Conservation (phyloP, 1,140 invertebrate species). For the Pseudomyrmex pallidus region DNA sequence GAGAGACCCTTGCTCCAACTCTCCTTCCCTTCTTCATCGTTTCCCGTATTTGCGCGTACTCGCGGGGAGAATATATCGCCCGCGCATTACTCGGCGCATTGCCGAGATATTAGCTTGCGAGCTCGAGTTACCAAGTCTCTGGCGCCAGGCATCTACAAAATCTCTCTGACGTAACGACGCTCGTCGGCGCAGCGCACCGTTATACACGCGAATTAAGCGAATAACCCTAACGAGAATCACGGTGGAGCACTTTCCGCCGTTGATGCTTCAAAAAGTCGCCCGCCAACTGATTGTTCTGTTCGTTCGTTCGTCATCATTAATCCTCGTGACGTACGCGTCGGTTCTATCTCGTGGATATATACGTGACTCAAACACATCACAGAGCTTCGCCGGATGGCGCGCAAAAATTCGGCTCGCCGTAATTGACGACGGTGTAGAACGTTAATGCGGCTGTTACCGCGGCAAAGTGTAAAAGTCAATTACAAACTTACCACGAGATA, state of each 20-base stretch:
- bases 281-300: conserved; percentile 56
- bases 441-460: conserved; percentile 32
- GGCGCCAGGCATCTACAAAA: conserved; percentile 66
- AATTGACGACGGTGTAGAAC: conserved; percentile 30
- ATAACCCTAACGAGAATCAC: conserved; percentile 39
- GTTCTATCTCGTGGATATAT: conserved; percentile 9
- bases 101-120: conserved; percentile 64
- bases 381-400: not conserved
- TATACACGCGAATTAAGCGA: conserved; percentile 57
- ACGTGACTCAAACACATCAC: conserved; percentile 22
- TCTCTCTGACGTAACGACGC: conserved; percentile 60
- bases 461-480: conserved; percentile 44
- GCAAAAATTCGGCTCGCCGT: conserved; percentile 37
- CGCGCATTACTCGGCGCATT: conserved; percentile 51
- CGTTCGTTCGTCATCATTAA: conserved; percentile 56
- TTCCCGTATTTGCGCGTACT: conserved; percentile 19
- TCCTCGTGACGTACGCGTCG: conserved; percentile 31
- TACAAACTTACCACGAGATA: conserved; percentile 18
- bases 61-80: conserved; percentile 53
- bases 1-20: conserved; percentile 23
- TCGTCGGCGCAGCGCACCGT: conserved; percentile 48
- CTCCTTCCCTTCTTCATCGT: not conserved
- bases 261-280: conserved; percentile 42
- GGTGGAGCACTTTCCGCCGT: conserved; percentile 37
- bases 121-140: conserved; percentile 57